phyloP scores from a whole-genome alignment of 2,797 vertebrate species.

The Echeneis naucrates region DNA sequence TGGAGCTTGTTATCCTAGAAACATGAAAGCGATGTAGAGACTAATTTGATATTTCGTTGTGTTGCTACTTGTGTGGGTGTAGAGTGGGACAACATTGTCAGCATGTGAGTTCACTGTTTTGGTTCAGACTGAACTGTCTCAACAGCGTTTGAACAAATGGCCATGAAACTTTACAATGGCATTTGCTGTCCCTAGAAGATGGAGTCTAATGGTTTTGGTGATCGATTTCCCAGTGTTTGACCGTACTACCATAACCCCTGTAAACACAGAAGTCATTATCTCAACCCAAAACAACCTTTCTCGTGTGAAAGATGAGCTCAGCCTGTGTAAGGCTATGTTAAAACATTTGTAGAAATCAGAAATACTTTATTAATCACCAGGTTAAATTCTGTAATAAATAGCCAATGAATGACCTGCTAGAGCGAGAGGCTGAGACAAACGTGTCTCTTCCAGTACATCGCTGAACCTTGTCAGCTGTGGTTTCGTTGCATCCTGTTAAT shows the following conservation, averaged over 20 bases:
- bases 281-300: neutral
- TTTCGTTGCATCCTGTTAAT: slow-evolving; percentile 12
- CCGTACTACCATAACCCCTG: too few relatives aligned
- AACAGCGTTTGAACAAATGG: too few relatives aligned
- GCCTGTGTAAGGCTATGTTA: neutral
- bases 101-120: neutral
- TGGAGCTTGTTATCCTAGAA: neutral
- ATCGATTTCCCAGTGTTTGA: too few relatives aligned
- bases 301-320: neutral
- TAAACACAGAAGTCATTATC: neutral
- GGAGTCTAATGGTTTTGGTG: neutral
- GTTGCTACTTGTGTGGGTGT: neutral
- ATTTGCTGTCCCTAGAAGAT: neutral
- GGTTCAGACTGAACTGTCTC: too few relatives aligned
- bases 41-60: neutral
- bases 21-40: neutral
- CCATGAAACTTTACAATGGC: too few relatives aligned
- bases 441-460: neutral
- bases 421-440: slow-evolving; percentile 1
- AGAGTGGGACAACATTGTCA: neutral
- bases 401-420: neutral
- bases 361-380: too few relatives aligned
- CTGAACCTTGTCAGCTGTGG: neutral
- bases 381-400: too few relatives aligned
- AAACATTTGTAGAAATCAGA: too few relatives aligned